Percentiles rank a stretch among this genome's conserved stretches.
phyloP scores from a whole-genome alignment of 1,140 invertebrate species.

The Episyrphus balteatus region DNA sequence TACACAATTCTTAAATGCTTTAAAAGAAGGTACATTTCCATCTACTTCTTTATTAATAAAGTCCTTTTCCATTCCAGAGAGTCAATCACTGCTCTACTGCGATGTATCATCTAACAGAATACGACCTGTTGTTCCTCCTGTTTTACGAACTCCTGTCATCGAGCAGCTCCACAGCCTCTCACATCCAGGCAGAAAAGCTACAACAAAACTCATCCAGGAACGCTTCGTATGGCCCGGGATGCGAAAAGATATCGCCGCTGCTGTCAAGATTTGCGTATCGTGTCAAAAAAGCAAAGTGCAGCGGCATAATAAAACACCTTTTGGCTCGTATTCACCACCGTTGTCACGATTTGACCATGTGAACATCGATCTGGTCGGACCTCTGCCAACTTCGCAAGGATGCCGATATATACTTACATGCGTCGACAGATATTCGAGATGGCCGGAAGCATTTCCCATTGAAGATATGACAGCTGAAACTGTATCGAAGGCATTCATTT shows the following conservation, averaged over 20 bases:
- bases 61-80: too few relatives aligned
- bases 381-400: conserved; percentile 22
- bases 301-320: not conserved
- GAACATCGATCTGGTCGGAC: conserved; percentile 1
- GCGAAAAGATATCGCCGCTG: conserved; percentile 8
- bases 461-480: conserved; percentile 15
- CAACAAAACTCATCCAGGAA: conserved; percentile 5
- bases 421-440: conserved; percentile 38
- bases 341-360: not conserved
- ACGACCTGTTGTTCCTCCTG: conserved; percentile 20
- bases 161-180: not conserved
- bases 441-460: conserved; percentile 22
- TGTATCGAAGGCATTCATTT: conserved; percentile 17
- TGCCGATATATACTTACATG: conserved; percentile 34
- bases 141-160: conserved; percentile 19
- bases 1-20: too few relatives aligned
- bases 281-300: not conserved
- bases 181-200: too few relatives aligned
- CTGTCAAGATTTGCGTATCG: not conserved
- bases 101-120: too few relatives aligned
- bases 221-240: conserved; percentile 11
- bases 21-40: too few relatives aligned
- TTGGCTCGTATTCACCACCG: too few relatives aligned
- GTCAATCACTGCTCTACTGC: too few relatives aligned
- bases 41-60: too few relatives aligned